Evolutionary conservation across 64 coral and sea anemone genomes (phyloP).

Genomic region (Orbicella faveolata): DNA sequence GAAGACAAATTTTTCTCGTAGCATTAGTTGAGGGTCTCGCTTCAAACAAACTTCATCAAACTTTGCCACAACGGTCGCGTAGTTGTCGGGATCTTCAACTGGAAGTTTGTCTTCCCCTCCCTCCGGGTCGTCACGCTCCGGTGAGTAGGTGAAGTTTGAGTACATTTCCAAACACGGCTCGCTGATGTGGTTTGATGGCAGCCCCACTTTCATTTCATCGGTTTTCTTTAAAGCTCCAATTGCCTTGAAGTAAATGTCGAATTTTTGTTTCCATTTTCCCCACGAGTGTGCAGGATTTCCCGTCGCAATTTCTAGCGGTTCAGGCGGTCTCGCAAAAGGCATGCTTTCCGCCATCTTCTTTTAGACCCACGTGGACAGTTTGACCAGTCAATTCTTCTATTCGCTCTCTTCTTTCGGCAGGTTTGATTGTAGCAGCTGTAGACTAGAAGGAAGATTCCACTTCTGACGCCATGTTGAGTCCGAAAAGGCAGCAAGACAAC

Average conservation of each 20-base stretch:
- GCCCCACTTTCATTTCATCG: slow-evolving; percentile 48
- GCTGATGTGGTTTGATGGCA: slow-evolving; percentile 31
- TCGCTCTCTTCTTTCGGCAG: neutral
- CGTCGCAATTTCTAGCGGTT: slow-evolving; percentile 18
- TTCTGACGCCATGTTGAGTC: neutral
- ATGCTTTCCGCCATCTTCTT: slow-evolving; percentile 41
- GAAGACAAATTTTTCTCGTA: slow-evolving; percentile 18
- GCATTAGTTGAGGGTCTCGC: slow-evolving; percentile 38
- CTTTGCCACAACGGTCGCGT: too few relatives aligned
- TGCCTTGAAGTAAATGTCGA: neutral
- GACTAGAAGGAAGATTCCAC: neutral
- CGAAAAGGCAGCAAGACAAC: neutral
- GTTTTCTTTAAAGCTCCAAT: slow-evolving; percentile 28
- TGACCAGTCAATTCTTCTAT: neutral
- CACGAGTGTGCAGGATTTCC: slow-evolving; percentile 43
- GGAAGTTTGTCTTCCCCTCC: too few relatives aligned
- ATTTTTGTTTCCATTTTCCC: slow-evolving; percentile 47
- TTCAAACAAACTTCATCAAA: slow-evolving; percentile 48
- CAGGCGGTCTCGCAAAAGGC: slow-evolving; percentile 17
- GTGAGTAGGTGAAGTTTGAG: slow-evolving; percentile 40
- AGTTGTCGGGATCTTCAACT: slow-evolving; percentile 31
- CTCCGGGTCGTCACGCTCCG: slow-evolving; percentile 18
- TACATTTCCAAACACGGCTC: slow-evolving; percentile 37
- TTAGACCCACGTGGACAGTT: neutral
- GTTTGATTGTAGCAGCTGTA: neutral